Conservation (phyloP, 2,797 vertebrate genomes). For the Bryconaethiops microstoma region DNA sequence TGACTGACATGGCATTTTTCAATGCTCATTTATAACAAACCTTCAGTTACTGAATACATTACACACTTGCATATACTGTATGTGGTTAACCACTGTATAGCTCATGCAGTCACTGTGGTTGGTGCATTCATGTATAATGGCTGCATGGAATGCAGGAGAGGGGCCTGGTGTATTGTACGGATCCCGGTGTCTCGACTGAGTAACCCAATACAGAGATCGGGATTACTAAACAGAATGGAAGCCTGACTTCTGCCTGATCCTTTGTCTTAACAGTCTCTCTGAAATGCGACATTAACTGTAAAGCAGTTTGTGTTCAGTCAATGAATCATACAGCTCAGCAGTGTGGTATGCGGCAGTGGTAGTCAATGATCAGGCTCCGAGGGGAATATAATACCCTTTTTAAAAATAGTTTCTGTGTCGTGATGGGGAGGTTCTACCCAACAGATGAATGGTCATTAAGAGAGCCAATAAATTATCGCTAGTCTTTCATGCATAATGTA, state of each 20-base stretch:
- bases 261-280: conserved; percentile 33
- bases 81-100: background rate
- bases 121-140: conserved; percentile 31
- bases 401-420: background rate
- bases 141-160: conserved; percentile 27
- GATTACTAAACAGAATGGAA: conserved; percentile 47
- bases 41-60: conserved; percentile 6
- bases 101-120: conserved; percentile 20
- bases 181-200: conserved; percentile 37
- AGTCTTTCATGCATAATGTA: background rate
- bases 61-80: conserved; percentile 12
- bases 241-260: conserved; percentile 42
- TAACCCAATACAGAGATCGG: conserved; percentile 39
- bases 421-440: background rate
- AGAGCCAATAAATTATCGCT: background rate
- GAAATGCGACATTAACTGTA: conserved; percentile 44
- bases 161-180: conserved; percentile 38
- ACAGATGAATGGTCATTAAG: conserved; percentile 4
- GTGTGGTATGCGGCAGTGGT: conserved; percentile 13
- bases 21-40: background rate
- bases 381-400: conserved; percentile 3
- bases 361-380: background rate
- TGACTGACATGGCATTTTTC: background rate
- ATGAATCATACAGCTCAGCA: conserved; percentile 22
- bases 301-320: conserved; percentile 31